These are phyloP conservation scores for Phocoena sinus DNA, from an alignment of 2,113 vertebrate species.

Conservation along the genomic window DNA sequence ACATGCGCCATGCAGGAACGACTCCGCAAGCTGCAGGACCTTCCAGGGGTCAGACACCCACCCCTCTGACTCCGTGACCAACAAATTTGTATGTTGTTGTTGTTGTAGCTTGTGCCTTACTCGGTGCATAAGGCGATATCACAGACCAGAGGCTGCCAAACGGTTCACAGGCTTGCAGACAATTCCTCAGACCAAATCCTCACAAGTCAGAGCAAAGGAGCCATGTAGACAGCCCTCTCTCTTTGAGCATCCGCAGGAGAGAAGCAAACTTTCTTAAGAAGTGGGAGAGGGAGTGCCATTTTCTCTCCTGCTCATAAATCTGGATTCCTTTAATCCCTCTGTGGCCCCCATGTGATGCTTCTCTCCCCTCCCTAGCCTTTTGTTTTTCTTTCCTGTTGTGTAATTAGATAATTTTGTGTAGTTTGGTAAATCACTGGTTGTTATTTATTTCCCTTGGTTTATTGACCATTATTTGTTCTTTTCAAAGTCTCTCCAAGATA, in stretches of 20 bases:
- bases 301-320: not conserved
- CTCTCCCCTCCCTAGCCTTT: not conserved
- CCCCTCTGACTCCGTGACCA: not conserved
- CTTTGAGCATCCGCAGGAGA: not conserved
- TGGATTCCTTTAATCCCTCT: too few species aligned
- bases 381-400: not conserved
- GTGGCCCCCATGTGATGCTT: not conserved
- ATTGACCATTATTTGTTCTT: slow-evolving; percentile 15
- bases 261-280: not conserved
- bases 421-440: not conserved
- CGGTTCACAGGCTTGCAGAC: not conserved
- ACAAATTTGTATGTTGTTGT: not conserved
- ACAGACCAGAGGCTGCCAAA: not conserved
- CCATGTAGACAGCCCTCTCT: fast-evolving
- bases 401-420: not conserved
- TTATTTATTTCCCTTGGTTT: not conserved
- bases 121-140: not conserved
- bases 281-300: too few species aligned
- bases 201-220: not conserved
- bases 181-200: not conserved
- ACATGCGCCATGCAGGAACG: not conserved
- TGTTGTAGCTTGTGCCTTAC: not conserved
- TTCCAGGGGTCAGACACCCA: not conserved
- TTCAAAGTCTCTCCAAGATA: not conserved
- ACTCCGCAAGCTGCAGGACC: not conserved